Base-by-base conservation (phyloP, 2,888 invertebrate genomes). In the Hartigia nigra region DNA sequence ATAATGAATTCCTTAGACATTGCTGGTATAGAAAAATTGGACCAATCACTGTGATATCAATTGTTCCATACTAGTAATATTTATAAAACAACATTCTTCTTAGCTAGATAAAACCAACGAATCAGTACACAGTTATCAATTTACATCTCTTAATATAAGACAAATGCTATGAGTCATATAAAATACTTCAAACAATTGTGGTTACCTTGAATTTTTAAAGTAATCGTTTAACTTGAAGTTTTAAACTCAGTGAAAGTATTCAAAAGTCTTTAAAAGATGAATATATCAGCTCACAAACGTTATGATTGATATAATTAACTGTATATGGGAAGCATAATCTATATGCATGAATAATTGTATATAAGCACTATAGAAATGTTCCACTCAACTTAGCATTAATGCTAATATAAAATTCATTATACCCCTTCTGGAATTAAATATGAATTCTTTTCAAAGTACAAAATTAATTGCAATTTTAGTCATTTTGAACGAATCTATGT, bases 1-100 rank as follows among this genome's bases (percentile, higher is more conserved):
- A 23, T 55, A 23, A 23, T 0, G 4, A 55, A 23, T 55, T 23
- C 23, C 23, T 55, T 55, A 55, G 5, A 23, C 9, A 55, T 55
- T 14, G 36, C n/a, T 37, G 12, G 69, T 79, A 76, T 79, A 76
- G 76, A 79, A 76, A n/a, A 77, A 79, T 79, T 74, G 79, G 74
- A 72, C 79, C 76, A 76, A 37, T 69, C 12, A 69, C 55, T 77
- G 69, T 78, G 69, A 70, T 70, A 69, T 69, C 79, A 79, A 79
- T 79, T 55, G 69, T 76, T 77, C 74, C 76, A 79, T 76, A 79
- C 74, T 14, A 77, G 14, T 36, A 31, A 39, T 75, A 12, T n/a
- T 75, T 23, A 14, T 35, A 35, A 23, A 75, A 36, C 23, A 23
- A 36, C 35, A 14, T 36, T 75, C 75, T 35, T 32, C 12, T 3